Evolutionary conservation across 37 sponge, comb jelly and placozoan genomes (phyloP), one percentile per base, ranked within the genome.

Genomic region (Ephydatia muelleri): DNA sequence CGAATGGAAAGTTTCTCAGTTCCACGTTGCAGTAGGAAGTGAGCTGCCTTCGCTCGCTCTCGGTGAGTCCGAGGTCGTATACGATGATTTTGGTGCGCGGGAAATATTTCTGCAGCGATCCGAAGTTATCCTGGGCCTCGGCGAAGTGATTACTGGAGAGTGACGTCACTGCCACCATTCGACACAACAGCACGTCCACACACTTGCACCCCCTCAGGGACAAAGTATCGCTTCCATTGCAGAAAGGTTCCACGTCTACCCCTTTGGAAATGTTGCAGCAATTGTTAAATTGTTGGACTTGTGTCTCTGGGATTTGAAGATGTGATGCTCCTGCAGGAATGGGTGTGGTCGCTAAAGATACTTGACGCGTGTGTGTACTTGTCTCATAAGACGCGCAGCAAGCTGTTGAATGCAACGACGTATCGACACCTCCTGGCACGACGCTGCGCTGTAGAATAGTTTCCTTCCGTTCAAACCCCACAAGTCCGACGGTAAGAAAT

Each of bases 181-280:
- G 47, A 35, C 88, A 79, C 14, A 67, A 70, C 22, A 80, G 39
- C 27, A 82, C 29, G 73, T 87, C 80, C 21, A 65, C 32, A 30
- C 79, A 86, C 3, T 27, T 72, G 81, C 86, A 77, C 0, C 19
- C 19, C 19, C 14, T 1, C 0, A 16, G 57, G 0, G 19, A 14
- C 57, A 57, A 16, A 14, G 19, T 57, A 11, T 57, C 19, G 57
- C 57, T 57, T 14, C 57, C 57, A 21, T 57, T 57, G 19, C 57
- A 57, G 19, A 13, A 14, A 5, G 12, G 12, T 21, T 57, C 57
- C 57, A 57, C 57, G 3, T 43, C 43, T 43, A 6, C 43, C 3
- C 6, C 43, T 43, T 43, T 43, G 6, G 43, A 43, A 43, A 43
- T 43, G 43, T 43, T 9, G 6, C 43, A 43, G 43, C 43, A 43